Conservation (phyloP, 2,888 invertebrate genomes). For the Eupithecia subumbrata region DNA sequence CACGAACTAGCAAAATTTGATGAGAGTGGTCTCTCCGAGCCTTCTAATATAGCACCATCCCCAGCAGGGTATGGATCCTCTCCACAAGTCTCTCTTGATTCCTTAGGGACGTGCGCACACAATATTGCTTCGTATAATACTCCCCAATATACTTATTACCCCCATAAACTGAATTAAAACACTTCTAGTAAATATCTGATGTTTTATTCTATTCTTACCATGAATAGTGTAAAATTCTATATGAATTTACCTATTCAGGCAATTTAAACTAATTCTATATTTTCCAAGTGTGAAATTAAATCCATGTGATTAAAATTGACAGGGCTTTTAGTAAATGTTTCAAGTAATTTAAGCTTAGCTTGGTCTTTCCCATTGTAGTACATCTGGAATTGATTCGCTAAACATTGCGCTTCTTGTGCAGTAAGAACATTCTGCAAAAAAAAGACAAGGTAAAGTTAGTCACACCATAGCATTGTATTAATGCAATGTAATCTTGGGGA, state of each 20-base stretch:
- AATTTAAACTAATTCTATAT: slow-evolving; percentile 71
- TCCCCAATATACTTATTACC: slow-evolving; percentile 70
- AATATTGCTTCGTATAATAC: slow-evolving; percentile 49
- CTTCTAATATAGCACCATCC: not conserved
- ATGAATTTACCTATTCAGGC: not conserved
- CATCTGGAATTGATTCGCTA: slow-evolving; percentile 93
- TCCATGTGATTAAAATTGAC: slow-evolving; percentile 93
- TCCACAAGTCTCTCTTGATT: not conserved
- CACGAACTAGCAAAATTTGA: slow-evolving; percentile 6
- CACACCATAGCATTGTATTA: not conserved
- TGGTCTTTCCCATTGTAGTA: slow-evolving; percentile 89
- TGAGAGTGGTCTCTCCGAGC: not conserved
- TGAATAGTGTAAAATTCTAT: slow-evolving; percentile 1
- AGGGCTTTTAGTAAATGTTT: slow-evolving; percentile 88
- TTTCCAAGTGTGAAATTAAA: slow-evolving; percentile 90
- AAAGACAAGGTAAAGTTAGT: not conserved
- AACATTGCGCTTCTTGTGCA: slow-evolving; percentile 92
- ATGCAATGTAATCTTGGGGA: not conserved
- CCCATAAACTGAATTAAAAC: slow-evolving; percentile 65
- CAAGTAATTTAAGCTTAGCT: slow-evolving; percentile 85
- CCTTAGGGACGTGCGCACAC: not conserved
- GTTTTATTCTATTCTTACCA: slow-evolving; percentile 14
- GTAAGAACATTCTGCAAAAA: slow-evolving; percentile 85
- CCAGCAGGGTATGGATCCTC: not conserved
- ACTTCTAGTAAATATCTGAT: not conserved